Conservation (phyloP, 2,888 invertebrate genomes). For the Toxonevra muliebris region DNA sequence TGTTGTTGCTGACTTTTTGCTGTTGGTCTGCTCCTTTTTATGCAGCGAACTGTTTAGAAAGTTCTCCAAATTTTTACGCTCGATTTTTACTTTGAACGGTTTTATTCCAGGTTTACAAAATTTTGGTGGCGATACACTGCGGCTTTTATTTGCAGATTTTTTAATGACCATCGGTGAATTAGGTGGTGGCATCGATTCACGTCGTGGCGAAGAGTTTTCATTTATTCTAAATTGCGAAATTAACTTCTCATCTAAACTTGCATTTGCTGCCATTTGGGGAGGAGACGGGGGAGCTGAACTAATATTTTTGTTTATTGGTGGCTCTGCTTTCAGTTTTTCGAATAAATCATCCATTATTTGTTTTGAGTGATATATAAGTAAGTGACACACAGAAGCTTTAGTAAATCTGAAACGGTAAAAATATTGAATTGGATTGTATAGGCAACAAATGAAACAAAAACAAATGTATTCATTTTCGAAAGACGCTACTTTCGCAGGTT, state of each 20-base stretch:
- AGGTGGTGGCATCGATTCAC: slow-evolving; percentile 42
- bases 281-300: background rate
- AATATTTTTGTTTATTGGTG: slow-evolving; percentile 25
- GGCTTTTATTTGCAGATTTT: slow-evolving; percentile 35
- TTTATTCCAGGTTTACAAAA: slow-evolving; percentile 21
- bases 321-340: slow-evolving; percentile 39
- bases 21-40: background rate
- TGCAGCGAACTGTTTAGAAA: slow-evolving; percentile 10
- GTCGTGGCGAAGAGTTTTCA: slow-evolving; percentile 21
- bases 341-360: slow-evolving; percentile 42
- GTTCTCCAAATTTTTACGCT: slow-evolving; percentile 38
- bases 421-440: no score
- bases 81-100: slow-evolving; percentile 41
- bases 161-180: slow-evolving; percentile 28
- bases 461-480: no score
- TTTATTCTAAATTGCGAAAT: background rate
- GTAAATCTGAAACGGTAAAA: no score
- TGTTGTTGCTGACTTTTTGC: slow-evolving; percentile 8
- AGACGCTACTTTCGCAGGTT: no score
- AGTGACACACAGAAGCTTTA: background rate
- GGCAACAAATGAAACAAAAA: no score
- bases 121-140: slow-evolving; percentile 40
- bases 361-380: background rate
- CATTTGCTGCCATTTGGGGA: background rate
- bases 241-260: background rate